Conservation (phyloP, 2,113 vertebrate genomes). For the Pomatorhinus ruficollis region DNA sequence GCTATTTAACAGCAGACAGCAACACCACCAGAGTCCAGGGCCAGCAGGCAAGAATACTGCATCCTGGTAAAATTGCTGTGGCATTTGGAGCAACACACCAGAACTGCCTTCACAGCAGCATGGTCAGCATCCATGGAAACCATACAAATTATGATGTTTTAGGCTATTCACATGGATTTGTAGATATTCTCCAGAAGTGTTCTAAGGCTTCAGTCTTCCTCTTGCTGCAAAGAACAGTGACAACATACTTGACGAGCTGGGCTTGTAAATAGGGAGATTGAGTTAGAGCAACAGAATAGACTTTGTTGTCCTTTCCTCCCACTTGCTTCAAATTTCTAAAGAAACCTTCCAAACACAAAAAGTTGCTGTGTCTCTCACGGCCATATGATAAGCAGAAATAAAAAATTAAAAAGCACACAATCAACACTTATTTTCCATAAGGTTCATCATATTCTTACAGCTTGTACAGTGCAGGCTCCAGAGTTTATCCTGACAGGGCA, state of each 20-base stretch:
- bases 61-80: not conserved
- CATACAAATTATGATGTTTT: not conserved
- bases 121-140: not conserved
- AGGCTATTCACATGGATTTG: not conserved
- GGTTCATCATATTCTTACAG: not conserved
- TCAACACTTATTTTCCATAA: not conserved
- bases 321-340: conserved; percentile 26
- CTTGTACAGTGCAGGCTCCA: not conserved
- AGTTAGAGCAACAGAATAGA: conserved; percentile 44
- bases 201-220: not conserved
- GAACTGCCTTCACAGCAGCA: not conserved
- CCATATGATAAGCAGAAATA: not conserved
- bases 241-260: not conserved
- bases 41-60: not conserved
- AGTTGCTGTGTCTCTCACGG: not conserved
- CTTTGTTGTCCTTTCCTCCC: conserved; percentile 33
- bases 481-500: not conserved
- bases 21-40: not conserved
- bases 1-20: not conserved
- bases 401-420: not conserved
- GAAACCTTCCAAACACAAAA: not conserved
- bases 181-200: not conserved
- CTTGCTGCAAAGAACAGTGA: not conserved
- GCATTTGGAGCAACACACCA: not conserved
- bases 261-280: conserved; percentile 22